phyloP scores from a whole-genome alignment of 2,113 vertebrate species.

The Neofelis nebulosa region DNA sequence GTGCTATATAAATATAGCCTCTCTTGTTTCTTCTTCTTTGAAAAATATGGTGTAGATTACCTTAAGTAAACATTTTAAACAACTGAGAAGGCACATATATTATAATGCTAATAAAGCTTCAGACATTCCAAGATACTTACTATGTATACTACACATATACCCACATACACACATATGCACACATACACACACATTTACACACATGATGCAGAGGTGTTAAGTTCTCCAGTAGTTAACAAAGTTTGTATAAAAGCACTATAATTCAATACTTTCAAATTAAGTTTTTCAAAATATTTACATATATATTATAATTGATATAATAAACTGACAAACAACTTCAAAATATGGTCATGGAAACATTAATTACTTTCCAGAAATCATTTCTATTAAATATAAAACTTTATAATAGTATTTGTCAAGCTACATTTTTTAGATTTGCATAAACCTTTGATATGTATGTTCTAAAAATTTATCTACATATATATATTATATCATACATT shows the following conservation, averaged over 20 bases:
- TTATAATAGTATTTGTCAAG: constrained; percentile 12
- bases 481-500: background rate
- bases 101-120: constrained; percentile 56
- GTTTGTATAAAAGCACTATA: constrained; percentile 45
- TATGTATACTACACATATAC: background rate
- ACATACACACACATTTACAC: background rate
- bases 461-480: background rate
- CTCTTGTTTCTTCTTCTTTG: background rate
- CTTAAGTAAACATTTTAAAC: constrained; percentile 66
- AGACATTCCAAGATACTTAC: constrained; percentile 73
- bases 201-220: background rate
- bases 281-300: constrained; percentile 64
- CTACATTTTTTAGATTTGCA: background rate
- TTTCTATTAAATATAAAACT: constrained; percentile 19
- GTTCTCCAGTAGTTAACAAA: background rate
- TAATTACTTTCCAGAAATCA: background rate
- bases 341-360: constrained; percentile 33
- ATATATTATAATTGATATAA: constrained; percentile 57
- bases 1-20: background rate
- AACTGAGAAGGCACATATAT: constrained; percentile 24
- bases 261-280: constrained; percentile 63
- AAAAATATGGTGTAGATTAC: constrained; percentile 40
- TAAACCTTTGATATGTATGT: background rate
- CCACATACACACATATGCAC: background rate
- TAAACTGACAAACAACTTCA: constrained; percentile 42